Evolutionary conservation across 2,888 invertebrate species (phyloP).

Genomic region (Mythimna impura): DNA sequence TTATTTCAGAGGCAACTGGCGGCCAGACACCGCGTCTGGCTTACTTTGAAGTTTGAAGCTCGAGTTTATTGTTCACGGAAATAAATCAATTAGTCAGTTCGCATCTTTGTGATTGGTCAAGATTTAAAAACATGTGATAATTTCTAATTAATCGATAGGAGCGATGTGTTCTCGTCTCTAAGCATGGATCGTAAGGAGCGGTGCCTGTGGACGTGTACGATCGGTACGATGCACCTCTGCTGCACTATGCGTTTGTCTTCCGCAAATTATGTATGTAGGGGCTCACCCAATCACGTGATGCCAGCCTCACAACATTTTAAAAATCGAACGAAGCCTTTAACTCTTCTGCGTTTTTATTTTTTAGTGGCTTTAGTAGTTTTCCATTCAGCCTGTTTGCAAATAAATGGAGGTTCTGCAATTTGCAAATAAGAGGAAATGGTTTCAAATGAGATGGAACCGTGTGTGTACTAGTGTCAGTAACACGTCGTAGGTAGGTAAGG

Average conservation of each 20-base stretch:
- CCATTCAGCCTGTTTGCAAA: constrained; percentile 50
- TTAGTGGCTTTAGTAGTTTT: constrained; percentile 34
- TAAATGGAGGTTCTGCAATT: constrained; percentile 54
- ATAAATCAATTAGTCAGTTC: neutral
- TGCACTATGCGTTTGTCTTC: constrained; percentile 65
- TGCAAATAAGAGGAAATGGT: constrained; percentile 73
- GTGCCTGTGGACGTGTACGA: constrained; percentile 58
- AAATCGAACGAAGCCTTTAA: constrained; percentile 31
- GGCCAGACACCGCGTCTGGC: neutral
- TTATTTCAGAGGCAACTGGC: constrained; percentile 13
- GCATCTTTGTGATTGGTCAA: neutral
- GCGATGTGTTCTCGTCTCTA: constrained; percentile 50
- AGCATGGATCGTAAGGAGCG: constrained; percentile 48
- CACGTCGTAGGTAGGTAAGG: constrained; percentile 64
- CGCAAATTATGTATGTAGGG: constrained; percentile 65
- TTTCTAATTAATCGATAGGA: constrained; percentile 50
- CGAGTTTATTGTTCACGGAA: constrained; percentile 3
- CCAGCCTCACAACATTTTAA: constrained; percentile 39
- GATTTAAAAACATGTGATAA: neutral
- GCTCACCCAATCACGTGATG: constrained; percentile 50
- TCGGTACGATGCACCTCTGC: constrained; percentile 66
- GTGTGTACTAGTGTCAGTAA: constrained; percentile 64
- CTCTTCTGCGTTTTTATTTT: constrained; percentile 18
- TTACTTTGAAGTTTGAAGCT: constrained; percentile 14
- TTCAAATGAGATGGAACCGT: constrained; percentile 82